Percentiles rank a stretch among this genome's conserved stretches.
These are phyloP conservation scores for Protobothrops flavoviridis DNA, from an alignment of 2,113 vertebrate species.

Conservation along the genomic window DNA sequence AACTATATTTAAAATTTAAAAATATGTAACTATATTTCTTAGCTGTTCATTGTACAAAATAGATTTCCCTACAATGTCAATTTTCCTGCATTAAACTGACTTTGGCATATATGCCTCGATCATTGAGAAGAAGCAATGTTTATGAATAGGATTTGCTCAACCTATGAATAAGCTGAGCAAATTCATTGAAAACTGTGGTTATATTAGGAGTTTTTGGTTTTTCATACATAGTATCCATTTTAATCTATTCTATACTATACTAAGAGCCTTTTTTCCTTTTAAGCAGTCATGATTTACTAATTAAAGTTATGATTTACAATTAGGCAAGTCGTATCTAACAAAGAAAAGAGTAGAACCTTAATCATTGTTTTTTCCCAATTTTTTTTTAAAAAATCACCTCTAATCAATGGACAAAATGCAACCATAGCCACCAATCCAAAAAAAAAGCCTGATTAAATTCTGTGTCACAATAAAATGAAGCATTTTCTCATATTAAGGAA, in stretches of 20 bases:
- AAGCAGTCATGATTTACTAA: neutral
- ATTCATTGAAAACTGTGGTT: slow-evolving; percentile 4
- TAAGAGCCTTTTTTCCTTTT: neutral
- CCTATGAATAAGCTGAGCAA: slow-evolving; percentile 12
- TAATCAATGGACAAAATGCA: neutral
- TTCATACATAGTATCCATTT: slow-evolving; percentile 23
- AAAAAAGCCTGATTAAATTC: neutral
- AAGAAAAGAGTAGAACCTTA: neutral
- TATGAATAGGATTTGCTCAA: slow-evolving; percentile 1
- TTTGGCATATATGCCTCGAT: neutral
- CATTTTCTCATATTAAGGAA: neutral
- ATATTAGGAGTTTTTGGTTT: neutral
- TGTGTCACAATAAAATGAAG: neutral
- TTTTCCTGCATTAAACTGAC: neutral
- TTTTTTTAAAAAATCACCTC: neutral
- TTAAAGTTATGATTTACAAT: neutral
- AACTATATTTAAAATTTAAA: neutral
- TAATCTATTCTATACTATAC: slow-evolving; percentile 17
- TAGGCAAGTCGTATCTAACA: neutral
- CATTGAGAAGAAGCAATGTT: neutral
- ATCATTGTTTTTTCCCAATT: neutral
- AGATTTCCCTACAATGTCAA: neutral
- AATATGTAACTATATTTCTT: neutral
- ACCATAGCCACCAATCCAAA: neutral
- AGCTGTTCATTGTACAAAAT: neutral